Evolutionary conservation across 2,113 vertebrate species (phyloP).

Genomic region (Bucco capensis): DNA sequence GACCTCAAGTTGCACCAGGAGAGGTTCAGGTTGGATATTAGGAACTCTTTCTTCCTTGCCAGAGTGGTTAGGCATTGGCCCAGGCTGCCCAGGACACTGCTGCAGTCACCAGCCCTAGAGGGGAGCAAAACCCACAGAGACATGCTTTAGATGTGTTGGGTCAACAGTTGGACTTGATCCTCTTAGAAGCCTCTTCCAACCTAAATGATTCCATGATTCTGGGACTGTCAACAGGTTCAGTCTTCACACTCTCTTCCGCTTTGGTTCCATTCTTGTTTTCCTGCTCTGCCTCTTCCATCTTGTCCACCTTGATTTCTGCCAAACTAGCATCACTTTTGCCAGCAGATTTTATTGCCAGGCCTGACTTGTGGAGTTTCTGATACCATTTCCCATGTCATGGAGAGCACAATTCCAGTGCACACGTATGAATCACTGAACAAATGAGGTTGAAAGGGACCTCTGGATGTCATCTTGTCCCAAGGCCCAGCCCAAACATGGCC

Average conservation of each 20-base stretch:
- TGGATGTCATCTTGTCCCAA: not conserved
- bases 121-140: too few relatives aligned
- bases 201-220: too few relatives aligned
- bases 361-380: conserved; percentile 66
- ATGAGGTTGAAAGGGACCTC: not conserved
- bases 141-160: too few relatives aligned
- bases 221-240: conserved; percentile 33
- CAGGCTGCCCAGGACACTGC: too few relatives aligned
- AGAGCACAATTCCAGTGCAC: not conserved
- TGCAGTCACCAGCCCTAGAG: too few relatives aligned
- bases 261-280: conserved; percentile 76
- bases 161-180: too few relatives aligned
- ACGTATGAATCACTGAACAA: not conserved
- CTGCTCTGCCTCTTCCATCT: conserved; percentile 75
- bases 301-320: conserved; percentile 76
- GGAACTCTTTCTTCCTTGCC: too few relatives aligned
- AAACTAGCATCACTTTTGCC: conserved; percentile 66
- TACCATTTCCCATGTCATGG: not conserved
- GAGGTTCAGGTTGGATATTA: too few relatives aligned
- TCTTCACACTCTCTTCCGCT: conserved; percentile 62
- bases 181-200: too few relatives aligned
- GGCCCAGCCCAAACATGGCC: not conserved
- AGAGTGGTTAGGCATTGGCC: too few relatives aligned
- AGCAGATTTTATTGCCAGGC: conserved; percentile 49
- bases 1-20: too few relatives aligned